Conservation (phyloP, 2,113 vertebrate species). For the Seriola aureovittata region DNA sequence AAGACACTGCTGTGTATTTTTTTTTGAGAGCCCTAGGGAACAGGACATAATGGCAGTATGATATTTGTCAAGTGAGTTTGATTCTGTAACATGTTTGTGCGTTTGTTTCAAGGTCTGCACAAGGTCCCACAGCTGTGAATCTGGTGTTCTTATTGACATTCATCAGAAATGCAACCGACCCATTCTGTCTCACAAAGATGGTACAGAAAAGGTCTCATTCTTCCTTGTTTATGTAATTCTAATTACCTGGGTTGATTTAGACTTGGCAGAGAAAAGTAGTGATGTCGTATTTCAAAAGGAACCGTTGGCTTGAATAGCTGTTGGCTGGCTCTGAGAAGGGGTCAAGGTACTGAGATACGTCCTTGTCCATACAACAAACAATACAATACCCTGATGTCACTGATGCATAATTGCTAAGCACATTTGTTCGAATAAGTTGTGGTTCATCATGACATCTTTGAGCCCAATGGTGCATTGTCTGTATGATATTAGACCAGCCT, state of each 20-base stretch:
- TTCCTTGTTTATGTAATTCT: constrained; percentile 75
- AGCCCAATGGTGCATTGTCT: constrained; percentile 66
- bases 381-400: constrained; percentile 62
- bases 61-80: constrained; percentile 50
- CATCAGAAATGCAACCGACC: constrained; percentile 54
- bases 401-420: constrained; percentile 64
- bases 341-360: constrained; percentile 74
- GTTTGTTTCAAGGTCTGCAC: constrained; percentile 64
- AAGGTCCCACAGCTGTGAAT: constrained; percentile 52
- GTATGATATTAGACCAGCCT: constrained; percentile 47
- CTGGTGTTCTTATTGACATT: constrained; percentile 67
- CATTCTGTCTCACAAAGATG: constrained; percentile 48
- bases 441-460: constrained; percentile 62
- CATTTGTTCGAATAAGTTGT: constrained; percentile 68
- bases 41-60: constrained; percentile 21
- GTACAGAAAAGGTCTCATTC: constrained; percentile 66
- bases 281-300: constrained; percentile 69
- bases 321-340: constrained; percentile 58
- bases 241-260: constrained; percentile 73
- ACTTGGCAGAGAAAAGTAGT: constrained; percentile 70
- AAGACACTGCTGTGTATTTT: constrained; percentile 21
- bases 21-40: constrained; percentile 39
- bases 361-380: constrained; percentile 66
- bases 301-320: constrained; percentile 69
- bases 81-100: constrained; percentile 49